Evolutionary conservation across 35 echinoderm and acorn worm genomes (phyloP).

Genomic region (Strongylocentrotus purpuratus): DNA sequence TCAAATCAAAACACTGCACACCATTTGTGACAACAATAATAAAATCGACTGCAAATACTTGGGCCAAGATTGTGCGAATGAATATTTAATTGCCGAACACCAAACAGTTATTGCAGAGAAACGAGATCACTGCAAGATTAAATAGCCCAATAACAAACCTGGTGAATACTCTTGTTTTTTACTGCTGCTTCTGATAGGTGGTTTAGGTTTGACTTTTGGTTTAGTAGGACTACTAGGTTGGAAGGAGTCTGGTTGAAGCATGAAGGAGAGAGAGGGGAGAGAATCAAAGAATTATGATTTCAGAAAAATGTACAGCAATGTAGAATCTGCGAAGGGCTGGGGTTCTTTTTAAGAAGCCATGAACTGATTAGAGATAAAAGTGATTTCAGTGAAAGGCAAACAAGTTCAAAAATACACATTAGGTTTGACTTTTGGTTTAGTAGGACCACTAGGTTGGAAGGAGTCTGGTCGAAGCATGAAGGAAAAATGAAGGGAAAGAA

Average conservation of each 20-base stretch:
- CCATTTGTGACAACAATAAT: background rate
- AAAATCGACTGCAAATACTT: background rate
- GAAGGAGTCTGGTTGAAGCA: background rate
- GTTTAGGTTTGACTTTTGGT: conserved; percentile 34
- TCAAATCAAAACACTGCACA: background rate
- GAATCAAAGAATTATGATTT: background rate
- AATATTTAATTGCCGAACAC: background rate
- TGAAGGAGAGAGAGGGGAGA: background rate
- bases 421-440: conserved; percentile 34
- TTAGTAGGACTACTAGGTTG: background rate
- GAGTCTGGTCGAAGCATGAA: background rate
- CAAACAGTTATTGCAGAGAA: conserved; percentile 24
- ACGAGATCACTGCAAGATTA: background rate
- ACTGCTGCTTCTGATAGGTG: conserved; percentile 1
- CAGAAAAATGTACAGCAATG: background rate
- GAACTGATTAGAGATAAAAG: too few relatives aligned
- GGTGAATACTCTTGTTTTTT: background rate
- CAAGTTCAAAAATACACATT: too few relatives aligned
- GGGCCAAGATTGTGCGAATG: background rate
- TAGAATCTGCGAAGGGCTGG: background rate
- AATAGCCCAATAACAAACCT: conserved; percentile 21
- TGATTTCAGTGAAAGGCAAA: too few relatives aligned
- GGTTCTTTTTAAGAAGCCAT: too few relatives aligned
- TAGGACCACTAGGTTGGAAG: background rate
- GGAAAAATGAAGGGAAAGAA: too few relatives aligned